Conservation (phyloP, 1,140 invertebrate genomes). For the Coelopa frigida region DNA sequence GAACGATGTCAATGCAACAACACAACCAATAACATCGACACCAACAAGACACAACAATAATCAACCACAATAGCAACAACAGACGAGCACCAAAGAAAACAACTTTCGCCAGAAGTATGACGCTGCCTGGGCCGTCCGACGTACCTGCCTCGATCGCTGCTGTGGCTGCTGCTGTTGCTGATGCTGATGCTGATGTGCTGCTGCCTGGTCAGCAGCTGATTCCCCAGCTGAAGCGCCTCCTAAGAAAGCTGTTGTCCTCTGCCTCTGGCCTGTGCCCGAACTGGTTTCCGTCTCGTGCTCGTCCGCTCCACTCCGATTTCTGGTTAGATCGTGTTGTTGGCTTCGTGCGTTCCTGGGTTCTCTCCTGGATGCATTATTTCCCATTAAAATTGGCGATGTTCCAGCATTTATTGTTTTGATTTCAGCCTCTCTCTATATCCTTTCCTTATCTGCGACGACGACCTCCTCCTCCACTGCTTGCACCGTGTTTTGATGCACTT, state of each 20-base stretch:
- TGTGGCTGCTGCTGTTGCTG: conserved; percentile 5
- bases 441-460: neutral
- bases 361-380: conserved; percentile 14
- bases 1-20: no score
- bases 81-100: neutral
- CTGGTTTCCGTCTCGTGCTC: neutral
- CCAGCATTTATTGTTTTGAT: conserved; percentile 6
- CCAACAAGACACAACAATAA: no score
- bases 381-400: conserved; percentile 13
- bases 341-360: conserved; percentile 2
- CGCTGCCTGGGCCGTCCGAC: no score
- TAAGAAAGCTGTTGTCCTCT: neutral
- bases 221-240: conserved; percentile 2
- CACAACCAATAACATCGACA: no score
- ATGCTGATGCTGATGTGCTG: conserved; percentile 2
- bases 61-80: neutral
- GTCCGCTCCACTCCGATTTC: neutral
- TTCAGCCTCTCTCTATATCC: conserved; percentile 9
- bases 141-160: no score
- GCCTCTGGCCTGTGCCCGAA: neutral
- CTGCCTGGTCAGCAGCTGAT: neutral
- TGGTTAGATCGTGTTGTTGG: conserved; percentile 5
- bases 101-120: no score
- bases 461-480: neutral
- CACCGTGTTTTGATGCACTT: no score